Conservation (phyloP, 2,888 invertebrate genomes). For the Embidobia sp. region DNA sequence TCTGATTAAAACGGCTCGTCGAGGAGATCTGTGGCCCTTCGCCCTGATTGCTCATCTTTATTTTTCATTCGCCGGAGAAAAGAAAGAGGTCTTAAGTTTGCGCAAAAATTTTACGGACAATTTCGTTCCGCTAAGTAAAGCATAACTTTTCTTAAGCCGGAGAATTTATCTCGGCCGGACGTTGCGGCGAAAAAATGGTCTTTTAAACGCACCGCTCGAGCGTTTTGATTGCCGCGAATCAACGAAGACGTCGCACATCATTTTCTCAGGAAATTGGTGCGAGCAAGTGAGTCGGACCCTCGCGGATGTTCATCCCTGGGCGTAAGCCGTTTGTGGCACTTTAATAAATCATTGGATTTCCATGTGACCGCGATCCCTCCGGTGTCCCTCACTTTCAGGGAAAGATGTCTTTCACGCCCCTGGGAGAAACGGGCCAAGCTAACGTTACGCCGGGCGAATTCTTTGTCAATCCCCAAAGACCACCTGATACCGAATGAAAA, state of each 20-base stretch:
- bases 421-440: slow-evolving; percentile 52
- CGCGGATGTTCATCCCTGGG: slow-evolving; percentile 33
- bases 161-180: too few species aligned
- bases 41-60: slow-evolving; percentile 46
- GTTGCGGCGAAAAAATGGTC: not conserved
- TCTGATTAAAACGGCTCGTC: slow-evolving; percentile 39
- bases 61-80: slow-evolving; percentile 64
- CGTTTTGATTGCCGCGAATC: slow-evolving; percentile 14
- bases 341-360: slow-evolving; percentile 72
- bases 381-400: slow-evolving; percentile 23
- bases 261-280: too few species aligned
- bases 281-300: not conserved
- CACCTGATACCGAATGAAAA: slow-evolving; percentile 54
- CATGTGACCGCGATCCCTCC: slow-evolving; percentile 65
- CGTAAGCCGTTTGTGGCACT: slow-evolving; percentile 67
- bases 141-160: too few species aligned
- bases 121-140: slow-evolving; percentile 54
- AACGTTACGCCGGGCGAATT: slow-evolving; percentile 38
- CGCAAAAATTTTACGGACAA: slow-evolving; percentile 72
- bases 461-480: slow-evolving; percentile 52
- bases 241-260: too few species aligned
- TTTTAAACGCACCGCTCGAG: slow-evolving; percentile 3
- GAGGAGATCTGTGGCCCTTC: slow-evolving; percentile 38
- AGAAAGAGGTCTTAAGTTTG: slow-evolving; percentile 69
- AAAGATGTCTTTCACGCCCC: slow-evolving; percentile 52